Conservation (phyloP, 53 echinoderm and acorn worm species). For the Apostichopus leukothele region DNA sequence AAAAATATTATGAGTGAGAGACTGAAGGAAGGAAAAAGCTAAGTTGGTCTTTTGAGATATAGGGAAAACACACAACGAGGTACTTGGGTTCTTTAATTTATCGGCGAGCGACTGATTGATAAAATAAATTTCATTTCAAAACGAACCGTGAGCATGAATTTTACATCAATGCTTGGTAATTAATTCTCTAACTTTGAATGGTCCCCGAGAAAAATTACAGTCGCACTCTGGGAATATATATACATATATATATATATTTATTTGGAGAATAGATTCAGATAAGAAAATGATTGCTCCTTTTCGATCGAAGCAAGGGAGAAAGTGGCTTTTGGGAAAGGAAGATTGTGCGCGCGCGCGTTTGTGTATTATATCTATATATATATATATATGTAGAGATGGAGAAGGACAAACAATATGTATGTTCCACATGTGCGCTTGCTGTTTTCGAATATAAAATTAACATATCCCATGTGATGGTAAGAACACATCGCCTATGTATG, state of each 20-base stretch:
- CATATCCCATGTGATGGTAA: neutral
- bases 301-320: neutral
- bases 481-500: neutral
- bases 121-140: conserved; percentile 34
- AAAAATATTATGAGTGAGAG: neutral
- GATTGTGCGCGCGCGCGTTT: neutral
- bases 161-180: conserved; percentile 43
- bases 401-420: neutral
- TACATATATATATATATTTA: neutral
- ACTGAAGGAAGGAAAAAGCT: neutral
- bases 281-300: neutral
- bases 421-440: neutral
- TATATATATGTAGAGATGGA: neutral
- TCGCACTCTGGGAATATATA: conserved; percentile 18
- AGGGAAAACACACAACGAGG: conserved; percentile 34
- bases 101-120: conserved; percentile 21
- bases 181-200: conserved; percentile 16
- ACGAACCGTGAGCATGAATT: conserved; percentile 40
- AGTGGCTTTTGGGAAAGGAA: neutral
- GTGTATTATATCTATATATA: neutral
- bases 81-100: conserved; percentile 24
- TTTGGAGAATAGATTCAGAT: neutral
- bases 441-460: neutral
- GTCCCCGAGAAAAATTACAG: neutral
- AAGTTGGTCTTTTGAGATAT: conserved; percentile 30